These are phyloP conservation scores for Cheilosia scutellata DNA, from an alignment of 2,888 invertebrate genomes.

Conservation along the genomic window DNA sequence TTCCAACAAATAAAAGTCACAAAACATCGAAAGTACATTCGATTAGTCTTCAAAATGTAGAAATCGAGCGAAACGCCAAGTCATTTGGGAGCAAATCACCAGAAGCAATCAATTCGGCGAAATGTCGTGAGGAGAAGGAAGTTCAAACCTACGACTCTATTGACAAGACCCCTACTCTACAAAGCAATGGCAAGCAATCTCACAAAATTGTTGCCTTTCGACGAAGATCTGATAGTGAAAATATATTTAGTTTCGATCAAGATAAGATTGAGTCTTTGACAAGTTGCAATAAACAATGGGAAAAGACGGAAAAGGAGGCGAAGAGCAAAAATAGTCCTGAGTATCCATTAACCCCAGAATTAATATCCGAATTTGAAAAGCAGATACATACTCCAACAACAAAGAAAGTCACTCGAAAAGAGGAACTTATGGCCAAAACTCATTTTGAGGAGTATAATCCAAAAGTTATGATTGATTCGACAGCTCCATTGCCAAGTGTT, in stretches of 20 bases:
- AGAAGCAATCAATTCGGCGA: slow-evolving; percentile 79
- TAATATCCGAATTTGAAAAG: slow-evolving; percentile 88
- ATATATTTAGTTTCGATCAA: slow-evolving; percentile 91
- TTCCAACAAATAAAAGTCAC: slow-evolving; percentile 86
- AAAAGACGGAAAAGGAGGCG: slow-evolving; percentile 84
- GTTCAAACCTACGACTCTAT: slow-evolving; percentile 82
- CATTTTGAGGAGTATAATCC: slow-evolving; percentile 91
- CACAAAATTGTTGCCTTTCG: slow-evolving; percentile 85
- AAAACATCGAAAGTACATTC: slow-evolving; percentile 88
- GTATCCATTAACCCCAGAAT: slow-evolving; percentile 85
- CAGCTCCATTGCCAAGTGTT: slow-evolving; percentile 83
- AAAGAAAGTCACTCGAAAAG: slow-evolving; percentile 86
- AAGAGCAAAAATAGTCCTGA: slow-evolving; percentile 86
- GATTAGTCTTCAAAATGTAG: slow-evolving; percentile 89
- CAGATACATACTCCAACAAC: slow-evolving; percentile 83
- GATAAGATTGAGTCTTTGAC: slow-evolving; percentile 90
- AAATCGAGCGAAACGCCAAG: slow-evolving; percentile 87
- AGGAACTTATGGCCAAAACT: slow-evolving; percentile 88
- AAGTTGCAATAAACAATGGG: slow-evolving; percentile 84
- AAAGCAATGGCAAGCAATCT: slow-evolving; percentile 80
- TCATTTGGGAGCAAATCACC: slow-evolving; percentile 82
- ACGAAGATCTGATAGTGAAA: slow-evolving; percentile 88
- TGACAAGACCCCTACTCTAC: slow-evolving; percentile 79
- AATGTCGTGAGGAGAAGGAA: slow-evolving; percentile 81
- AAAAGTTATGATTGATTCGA: slow-evolving; percentile 85